Evolutionary conservation across 2,113 vertebrate species (phyloP).

Genomic region (Hippocampus comes): DNA sequence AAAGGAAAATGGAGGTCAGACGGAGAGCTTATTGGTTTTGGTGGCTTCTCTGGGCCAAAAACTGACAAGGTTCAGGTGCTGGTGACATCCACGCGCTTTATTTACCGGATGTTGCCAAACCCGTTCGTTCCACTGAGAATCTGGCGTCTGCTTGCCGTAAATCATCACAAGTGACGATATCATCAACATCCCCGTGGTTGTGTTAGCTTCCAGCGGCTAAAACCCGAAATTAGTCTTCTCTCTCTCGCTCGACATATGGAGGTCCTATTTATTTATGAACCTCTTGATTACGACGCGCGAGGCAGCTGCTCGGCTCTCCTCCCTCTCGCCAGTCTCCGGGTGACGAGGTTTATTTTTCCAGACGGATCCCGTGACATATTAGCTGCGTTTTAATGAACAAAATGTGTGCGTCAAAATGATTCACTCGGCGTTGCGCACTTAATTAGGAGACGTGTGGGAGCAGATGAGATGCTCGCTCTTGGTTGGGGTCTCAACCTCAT

Average conservation of each 20-base stretch:
- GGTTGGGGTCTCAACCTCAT: neutral
- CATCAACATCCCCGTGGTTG: constrained; percentile 20
- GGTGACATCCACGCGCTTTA: neutral
- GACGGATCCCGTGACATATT: constrained; percentile 52
- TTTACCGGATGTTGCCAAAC: constrained; percentile 5
- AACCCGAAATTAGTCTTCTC: constrained; percentile 27
- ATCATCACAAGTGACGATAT: constrained; percentile 32
- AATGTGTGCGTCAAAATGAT: constrained; percentile 48
- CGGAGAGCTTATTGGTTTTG: constrained; percentile 22
- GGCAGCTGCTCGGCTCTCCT: constrained; percentile 37
- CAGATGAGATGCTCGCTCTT: constrained; percentile 15
- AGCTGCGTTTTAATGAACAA: constrained; percentile 56
- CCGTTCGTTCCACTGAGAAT: constrained; percentile 8
- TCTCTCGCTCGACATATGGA: constrained; percentile 31
- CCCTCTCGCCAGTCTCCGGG: constrained; percentile 27
- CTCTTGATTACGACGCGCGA: constrained; percentile 59
- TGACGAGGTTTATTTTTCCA: constrained; percentile 46
- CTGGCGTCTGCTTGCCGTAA: constrained; percentile 17
- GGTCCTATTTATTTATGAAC: constrained; percentile 52
- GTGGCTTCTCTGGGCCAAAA: neutral
- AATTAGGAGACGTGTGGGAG: constrained; percentile 43
- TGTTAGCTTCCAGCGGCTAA: constrained; percentile 6
- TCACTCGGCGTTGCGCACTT: constrained; percentile 42
- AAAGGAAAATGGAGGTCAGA: constrained; percentile 48
- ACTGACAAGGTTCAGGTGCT: neutral